A percentile compares a stretch with the other conserved stretches of the same genome.
These are phyloP conservation scores for Drosophila niveifrons DNA, from an alignment of 2,888 invertebrate genomes.

Conservation along the genomic window DNA sequence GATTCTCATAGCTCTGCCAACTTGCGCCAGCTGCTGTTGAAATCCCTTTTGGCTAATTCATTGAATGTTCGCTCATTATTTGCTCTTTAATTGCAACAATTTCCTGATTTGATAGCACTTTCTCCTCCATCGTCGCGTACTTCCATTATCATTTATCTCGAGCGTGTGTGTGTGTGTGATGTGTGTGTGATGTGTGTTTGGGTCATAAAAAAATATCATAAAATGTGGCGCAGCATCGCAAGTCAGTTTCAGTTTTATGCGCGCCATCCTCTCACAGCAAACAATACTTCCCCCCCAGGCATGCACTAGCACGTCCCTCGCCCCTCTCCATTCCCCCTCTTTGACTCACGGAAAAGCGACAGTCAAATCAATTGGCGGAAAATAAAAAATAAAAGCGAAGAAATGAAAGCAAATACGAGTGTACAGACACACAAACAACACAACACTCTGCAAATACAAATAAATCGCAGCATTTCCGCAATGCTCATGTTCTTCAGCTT, in stretches of 20 bases:
- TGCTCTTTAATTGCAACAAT: constrained; percentile 70
- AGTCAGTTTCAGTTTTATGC: constrained; percentile 65
- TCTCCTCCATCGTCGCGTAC: neutral
- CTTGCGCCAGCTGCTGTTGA: constrained; percentile 4
- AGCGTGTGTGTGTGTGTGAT: constrained; percentile 36
- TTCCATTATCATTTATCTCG: constrained; percentile 33
- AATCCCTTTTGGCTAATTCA: constrained; percentile 45
- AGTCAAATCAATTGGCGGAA: constrained; percentile 74
- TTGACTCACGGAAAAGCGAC: constrained; percentile 16
- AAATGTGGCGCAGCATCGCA: constrained; percentile 56
- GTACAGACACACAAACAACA: constrained; percentile 12
- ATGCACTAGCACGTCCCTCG: constrained; percentile 6
- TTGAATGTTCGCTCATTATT: constrained; percentile 65
- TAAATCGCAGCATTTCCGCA: constrained; percentile 76
- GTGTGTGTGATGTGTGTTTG: constrained; percentile 29
- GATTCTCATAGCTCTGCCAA: constrained; percentile 1
- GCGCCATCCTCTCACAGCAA: constrained; percentile 47
- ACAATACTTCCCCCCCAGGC: constrained; percentile 56
- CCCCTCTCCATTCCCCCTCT: too few species aligned
- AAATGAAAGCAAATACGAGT: constrained; percentile 10
- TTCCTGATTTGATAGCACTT: constrained; percentile 59
- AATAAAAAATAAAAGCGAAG: constrained; percentile 50
- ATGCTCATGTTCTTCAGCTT: constrained; percentile 71
- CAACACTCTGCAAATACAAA: constrained; percentile 65
- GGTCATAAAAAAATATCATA: constrained; percentile 64